phyloP scores from a whole-genome alignment of 1,140 invertebrate genomes.

The Cydia fagiglandana region DNA sequence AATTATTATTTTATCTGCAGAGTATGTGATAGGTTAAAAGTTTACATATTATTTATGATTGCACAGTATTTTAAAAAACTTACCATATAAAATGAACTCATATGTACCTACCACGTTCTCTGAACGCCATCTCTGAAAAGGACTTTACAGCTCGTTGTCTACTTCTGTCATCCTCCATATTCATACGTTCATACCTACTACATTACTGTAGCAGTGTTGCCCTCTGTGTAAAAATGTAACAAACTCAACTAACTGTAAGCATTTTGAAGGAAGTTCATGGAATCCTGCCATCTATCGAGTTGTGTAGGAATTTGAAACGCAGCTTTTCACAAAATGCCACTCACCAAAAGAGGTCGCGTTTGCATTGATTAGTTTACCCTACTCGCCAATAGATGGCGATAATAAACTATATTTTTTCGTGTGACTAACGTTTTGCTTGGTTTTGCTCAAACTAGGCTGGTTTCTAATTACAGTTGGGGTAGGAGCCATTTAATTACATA shows the following conservation, averaged over 20 bases:
- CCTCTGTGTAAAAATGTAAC: not conserved
- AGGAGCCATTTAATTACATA: conserved; percentile 6
- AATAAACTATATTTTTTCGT: not conserved
- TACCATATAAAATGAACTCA: too few species aligned
- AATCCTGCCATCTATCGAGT: not conserved
- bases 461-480: conserved; percentile 15
- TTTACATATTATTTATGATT: too few species aligned
- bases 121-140: too few species aligned
- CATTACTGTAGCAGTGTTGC: not conserved
- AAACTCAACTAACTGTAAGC: not conserved
- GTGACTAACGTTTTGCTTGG: not conserved
- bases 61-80: too few species aligned
- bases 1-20: too few species aligned
- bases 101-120: too few species aligned
- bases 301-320: not conserved
- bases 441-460: conserved; percentile 3
- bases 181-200: too few species aligned
- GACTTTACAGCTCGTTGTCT: too few species aligned
- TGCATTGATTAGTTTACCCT: not conserved
- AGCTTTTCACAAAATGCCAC: not conserved
- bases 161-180: too few species aligned
- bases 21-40: too few species aligned
- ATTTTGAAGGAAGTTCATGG: not conserved
- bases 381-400: conserved; percentile 20
- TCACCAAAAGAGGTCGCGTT: not conserved